Base-by-base conservation (phyloP, 2,888 invertebrate genomes). In the Lithophane socia region DNA sequence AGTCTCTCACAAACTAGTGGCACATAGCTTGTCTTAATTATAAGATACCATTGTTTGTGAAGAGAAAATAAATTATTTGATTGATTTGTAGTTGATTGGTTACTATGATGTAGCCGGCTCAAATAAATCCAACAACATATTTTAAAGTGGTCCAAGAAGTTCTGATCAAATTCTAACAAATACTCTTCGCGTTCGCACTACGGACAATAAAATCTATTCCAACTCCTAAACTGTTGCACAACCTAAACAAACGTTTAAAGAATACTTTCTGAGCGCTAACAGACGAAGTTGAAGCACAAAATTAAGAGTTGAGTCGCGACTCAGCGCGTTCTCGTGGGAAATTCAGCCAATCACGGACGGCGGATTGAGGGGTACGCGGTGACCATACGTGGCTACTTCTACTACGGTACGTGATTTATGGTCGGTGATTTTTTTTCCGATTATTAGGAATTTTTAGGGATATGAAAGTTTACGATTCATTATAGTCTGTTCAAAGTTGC, bases 331-430 rank as follows among this genome's bases (percentile, higher is more conserved):
- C 95, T 94, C 93, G 77, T 85, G 95, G 96, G 96, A 96, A 96
- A 95, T 95, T 92, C 91, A 91, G 89, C 96, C 96, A 96, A 96
- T 96, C 96, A 96, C 94, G 91, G 88, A 92, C 87, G 82, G 88
- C 87, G 90, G 93, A 95, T 94, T 94, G 77, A 66, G 54, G 56
- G 92, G 93, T 94, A 83, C 89, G 85, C 80, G 77, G 81, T 86
- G 91, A 90, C 91, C 91, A 91, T 87, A 92, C 86, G 89, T 70
- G 83, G 87, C 85, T 85, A 88, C 88, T 80, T 79, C 44, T 64
- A 47, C 1, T 61, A 13, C 52, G 8, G 18, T 69, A 61, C 52
- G 54, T 63, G 74, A 80, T 74, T 79, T 79, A 73, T 49, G 0
- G 10, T 13, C n/a, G 29, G 21, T 24, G 3, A 13, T 2, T 16